Base-by-base conservation (phyloP, 2,797 vertebrate genomes). In the Poecile montanus region DNA sequence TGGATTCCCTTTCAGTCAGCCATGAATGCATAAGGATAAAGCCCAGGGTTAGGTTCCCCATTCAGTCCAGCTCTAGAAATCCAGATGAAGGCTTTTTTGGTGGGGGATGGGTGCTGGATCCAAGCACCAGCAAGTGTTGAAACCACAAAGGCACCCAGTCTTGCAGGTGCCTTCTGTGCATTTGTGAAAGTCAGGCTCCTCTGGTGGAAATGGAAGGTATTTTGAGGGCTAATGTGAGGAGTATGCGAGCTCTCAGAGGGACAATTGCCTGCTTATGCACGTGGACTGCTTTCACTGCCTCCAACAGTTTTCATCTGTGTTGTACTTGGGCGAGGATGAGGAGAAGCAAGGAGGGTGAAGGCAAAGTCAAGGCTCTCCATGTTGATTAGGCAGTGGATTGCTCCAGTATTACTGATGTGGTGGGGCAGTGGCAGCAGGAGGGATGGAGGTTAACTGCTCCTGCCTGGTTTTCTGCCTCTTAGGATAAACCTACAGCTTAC, bases 391-490 rank as follows among this genome's bases (percentile, higher is more conserved):
- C 42, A 63, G 60, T 21, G 18, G 11, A 5, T 63, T 87, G 22
- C 32, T 78, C 40, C 38, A 44, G 11, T 32, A 7, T 56, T 80
- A 44, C 32, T 65, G 51, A n/a, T 53, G 32, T 0, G 0, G 27
- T 73, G 60, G 36, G 47, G 47, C 65, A 74, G 50, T 38, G 32
- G 22, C 13, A 92, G 30, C 1, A 1, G 21, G 15, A 91, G 30
- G 16, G 27, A 34, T 26, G 23, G 60, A 44, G 77, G 10, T 70
- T 62, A 70, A 21, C 40, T 78, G 40, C 70, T 74, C 11, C 74
- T 71, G 48, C 22, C 70, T 90, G 51, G 11, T 89, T 92, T 88
- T 29, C n/a, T 93, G 63, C 76, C 76, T 90, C 60, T 54, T 34
- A 40, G 34, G 29, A 89, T 93, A 61, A 93, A 84, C 42, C 32